phyloP scores from a whole-genome alignment of 2,113 vertebrate species.

The Bubo blakistoni region DNA sequence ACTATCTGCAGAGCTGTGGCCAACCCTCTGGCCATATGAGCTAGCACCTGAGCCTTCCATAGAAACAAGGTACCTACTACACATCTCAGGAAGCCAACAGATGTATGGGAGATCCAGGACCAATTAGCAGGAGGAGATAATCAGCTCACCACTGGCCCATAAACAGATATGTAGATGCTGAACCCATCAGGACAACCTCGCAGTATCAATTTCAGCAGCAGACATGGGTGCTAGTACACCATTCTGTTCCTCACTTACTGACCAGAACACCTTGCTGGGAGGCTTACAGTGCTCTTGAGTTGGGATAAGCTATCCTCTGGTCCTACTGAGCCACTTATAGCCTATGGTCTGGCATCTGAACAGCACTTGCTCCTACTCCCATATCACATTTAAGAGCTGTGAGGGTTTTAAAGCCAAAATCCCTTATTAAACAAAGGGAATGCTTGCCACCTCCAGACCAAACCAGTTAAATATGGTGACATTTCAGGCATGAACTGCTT shows the following conservation, averaged over 20 bases:
- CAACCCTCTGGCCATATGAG: background rate
- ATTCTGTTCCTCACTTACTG: background rate
- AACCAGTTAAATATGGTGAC: background rate
- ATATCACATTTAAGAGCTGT: background rate
- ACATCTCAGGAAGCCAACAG: background rate
- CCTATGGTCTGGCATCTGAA: background rate
- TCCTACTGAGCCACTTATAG: background rate
- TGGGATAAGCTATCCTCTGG: background rate
- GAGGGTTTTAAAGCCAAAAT: background rate
- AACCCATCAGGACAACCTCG: background rate
- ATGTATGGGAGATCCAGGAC: background rate
- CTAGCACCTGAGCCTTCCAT: background rate
- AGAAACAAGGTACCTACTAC: background rate
- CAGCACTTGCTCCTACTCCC: background rate
- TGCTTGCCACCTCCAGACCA: background rate
- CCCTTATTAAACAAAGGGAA: background rate
- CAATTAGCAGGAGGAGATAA: background rate
- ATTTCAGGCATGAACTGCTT: background rate
- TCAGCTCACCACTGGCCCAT: rapidly evolving
- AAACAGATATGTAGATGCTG: background rate
- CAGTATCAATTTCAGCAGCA: background rate
- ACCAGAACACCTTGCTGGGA: background rate
- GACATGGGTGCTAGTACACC: background rate
- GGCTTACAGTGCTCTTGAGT: background rate
- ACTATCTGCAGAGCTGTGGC: background rate